These are phyloP conservation scores for Tipula helvola DNA, from an alignment of 2,888 invertebrate species.

Conservation along the genomic window DNA sequence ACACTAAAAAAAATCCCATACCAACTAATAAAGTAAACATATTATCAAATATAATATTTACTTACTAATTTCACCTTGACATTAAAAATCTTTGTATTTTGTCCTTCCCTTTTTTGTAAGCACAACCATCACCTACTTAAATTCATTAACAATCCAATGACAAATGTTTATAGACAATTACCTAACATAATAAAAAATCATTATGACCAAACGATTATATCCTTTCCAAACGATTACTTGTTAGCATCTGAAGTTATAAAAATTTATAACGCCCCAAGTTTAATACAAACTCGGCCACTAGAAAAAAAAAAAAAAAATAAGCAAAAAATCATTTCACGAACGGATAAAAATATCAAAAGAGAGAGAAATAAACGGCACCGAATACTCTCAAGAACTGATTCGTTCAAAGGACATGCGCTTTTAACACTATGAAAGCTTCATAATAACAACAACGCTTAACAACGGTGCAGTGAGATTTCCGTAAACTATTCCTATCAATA, in stretches of 20 bases:
- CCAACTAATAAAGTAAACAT: not conserved
- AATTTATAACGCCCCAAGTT: not conserved
- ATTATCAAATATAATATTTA: not conserved
- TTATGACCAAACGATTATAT: not conserved
- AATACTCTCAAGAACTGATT: not conserved
- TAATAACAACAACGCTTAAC: not conserved
- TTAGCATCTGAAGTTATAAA: not conserved
- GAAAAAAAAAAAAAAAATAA: not conserved
- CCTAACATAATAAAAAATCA: not conserved
- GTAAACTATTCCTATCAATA: not conserved
- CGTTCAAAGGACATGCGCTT: not conserved
- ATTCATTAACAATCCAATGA: not conserved
- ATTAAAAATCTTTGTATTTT: not conserved
- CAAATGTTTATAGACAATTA: not conserved
- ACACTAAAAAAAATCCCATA: not conserved
- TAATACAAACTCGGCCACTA: not conserved
- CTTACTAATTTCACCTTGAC: not conserved
- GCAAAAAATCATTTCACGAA: not conserved
- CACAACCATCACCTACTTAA: not conserved
- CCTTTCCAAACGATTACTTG: not conserved
- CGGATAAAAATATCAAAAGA: not conserved
- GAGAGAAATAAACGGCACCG: not conserved
- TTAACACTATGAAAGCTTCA: not conserved
- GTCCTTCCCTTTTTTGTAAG: not conserved
- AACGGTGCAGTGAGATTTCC: not conserved